phyloP scores from a whole-genome alignment of 2,888 invertebrate genomes.

The Tipula vernalis region DNA sequence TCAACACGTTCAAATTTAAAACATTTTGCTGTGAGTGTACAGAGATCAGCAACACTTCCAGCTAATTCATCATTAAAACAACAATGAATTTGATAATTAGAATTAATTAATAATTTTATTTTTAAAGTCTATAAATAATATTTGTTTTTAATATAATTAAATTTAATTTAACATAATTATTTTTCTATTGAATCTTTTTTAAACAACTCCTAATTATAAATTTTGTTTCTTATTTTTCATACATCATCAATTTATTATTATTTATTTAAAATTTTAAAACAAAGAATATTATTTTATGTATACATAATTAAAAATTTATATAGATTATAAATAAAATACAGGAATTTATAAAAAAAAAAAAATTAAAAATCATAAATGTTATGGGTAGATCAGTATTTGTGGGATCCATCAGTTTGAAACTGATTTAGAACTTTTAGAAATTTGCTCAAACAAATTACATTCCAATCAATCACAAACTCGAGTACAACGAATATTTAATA shows the following conservation, averaged over 20 bases:
- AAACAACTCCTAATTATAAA: not conserved
- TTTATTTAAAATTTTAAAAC: not conserved
- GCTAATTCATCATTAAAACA: slow-evolving; percentile 61
- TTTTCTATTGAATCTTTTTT: not conserved
- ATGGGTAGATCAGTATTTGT: not conserved
- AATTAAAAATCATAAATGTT: not conserved
- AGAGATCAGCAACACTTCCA: slow-evolving; percentile 79
- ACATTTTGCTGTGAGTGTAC: slow-evolving; percentile 42
- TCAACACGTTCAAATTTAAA: slow-evolving; percentile 37
- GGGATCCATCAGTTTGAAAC: not conserved
- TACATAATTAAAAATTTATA: not conserved
- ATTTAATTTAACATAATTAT: not conserved
- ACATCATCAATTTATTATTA: not conserved
- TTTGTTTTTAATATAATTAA: not conserved
- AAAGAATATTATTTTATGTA: not conserved
- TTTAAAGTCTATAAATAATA: not conserved
- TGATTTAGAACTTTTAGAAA: not conserved
- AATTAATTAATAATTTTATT: not conserved
- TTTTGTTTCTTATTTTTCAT: not conserved
- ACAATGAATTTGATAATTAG: slow-evolving; percentile 35
- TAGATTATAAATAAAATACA: not conserved
- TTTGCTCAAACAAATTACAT: not conserved
- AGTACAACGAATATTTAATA: not conserved
- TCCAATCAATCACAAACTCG: not conserved
- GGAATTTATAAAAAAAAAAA: not conserved